Percentiles rank a stretch among this genome's conserved stretches.
Conservation (phyloP, 1,140 invertebrate genomes). For the Trinorchestia longiramus region DNA sequence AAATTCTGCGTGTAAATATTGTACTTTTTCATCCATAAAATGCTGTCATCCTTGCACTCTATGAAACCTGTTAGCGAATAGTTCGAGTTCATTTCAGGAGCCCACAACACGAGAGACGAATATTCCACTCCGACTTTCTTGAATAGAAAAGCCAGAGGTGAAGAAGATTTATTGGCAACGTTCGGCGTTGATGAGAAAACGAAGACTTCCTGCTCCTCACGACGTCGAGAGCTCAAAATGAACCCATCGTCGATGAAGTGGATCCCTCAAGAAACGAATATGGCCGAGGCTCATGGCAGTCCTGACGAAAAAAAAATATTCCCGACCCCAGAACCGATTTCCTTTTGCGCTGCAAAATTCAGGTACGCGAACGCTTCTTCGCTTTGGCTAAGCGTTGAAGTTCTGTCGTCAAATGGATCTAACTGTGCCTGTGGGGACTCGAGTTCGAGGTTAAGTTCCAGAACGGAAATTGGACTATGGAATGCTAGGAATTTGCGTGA, state of each 20-base stretch:
- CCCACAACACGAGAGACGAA: background rate
- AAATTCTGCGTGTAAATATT: background rate
- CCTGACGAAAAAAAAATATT: background rate
- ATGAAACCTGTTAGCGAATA: background rate
- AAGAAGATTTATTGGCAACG: background rate
- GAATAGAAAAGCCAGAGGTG: background rate
- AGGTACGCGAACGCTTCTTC: background rate
- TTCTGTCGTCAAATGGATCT: background rate
- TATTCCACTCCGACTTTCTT: background rate
- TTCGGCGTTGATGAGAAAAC: background rate
- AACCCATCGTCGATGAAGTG: background rate
- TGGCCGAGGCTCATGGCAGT: background rate
- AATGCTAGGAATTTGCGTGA: conserved; percentile 21
- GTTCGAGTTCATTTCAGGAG: background rate
- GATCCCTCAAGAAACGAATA: background rate
- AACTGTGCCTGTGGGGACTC: background rate
- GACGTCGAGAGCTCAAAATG: background rate
- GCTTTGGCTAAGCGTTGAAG: background rate
- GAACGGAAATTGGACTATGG: background rate
- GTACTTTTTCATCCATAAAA: background rate
- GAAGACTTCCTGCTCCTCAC: background rate
- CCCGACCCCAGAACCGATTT: background rate
- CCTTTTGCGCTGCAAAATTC: background rate
- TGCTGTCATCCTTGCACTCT: background rate
- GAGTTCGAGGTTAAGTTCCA: background rate